Base-by-base conservation (phyloP, 2,888 invertebrate species). In the Baccha elongata region DNA sequence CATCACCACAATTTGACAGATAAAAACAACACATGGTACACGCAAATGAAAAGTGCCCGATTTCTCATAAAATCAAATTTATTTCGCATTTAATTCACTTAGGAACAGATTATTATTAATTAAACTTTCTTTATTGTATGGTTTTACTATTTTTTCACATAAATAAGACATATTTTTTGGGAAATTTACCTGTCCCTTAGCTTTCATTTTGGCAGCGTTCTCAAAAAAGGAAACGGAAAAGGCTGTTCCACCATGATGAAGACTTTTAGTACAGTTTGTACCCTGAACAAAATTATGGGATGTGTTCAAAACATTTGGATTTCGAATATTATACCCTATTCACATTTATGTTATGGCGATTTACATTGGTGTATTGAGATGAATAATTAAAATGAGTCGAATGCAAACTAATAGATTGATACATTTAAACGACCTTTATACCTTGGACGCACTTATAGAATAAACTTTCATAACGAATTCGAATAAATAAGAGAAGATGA, bases 141-240 rank as follows among this genome's bases (percentile, higher is more conserved):
- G 19, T n/a, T 37, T 58, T 42, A 65, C 6, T 50, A 21, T 52
- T 62, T 60, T 65, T 81, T 81, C 11, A 44, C 15, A 42, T 29
- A 60, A 67, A 62, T 29, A 32, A 53, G 2, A 29, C 19, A 65
- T 11, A 71, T 60, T 74, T 74, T 71, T 62, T 6, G 62, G 79
- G 74, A 86, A 86, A 83, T 84, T 86, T 90, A 96, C 96, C 95
- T 96, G 94, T 93, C 96, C 96, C 93, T 96, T 96, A 86, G 96
- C 96, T 93, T 95, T 96, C 96, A 96, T 96, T 92, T 92, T 94
- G 89, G 88, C 88, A 88, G 90, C 89, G 88, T 88, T 87, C 87
- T 87, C 87, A 86, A 87, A 89, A 89, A 89, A 89, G 89, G 92
- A 93, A 90, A 87, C 89, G 90, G 89, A 90, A 90, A 89, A 86